Conservation (phyloP, 2,113 vertebrate genomes). For the Gasterosteus nipponicus region DNA sequence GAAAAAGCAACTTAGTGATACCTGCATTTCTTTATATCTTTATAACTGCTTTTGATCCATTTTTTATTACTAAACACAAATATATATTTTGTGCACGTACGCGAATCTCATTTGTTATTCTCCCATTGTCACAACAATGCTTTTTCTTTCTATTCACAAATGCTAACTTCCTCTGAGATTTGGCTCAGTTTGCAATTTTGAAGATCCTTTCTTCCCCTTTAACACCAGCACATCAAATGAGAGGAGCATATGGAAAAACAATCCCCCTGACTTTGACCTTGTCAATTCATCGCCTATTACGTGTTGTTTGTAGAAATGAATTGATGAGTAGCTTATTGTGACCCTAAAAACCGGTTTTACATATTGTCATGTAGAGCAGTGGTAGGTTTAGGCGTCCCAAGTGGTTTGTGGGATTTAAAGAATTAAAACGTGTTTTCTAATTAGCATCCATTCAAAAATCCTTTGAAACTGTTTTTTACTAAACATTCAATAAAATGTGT, state of each 20-base stretch:
- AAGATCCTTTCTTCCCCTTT: not conserved
- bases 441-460: no score
- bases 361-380: not conserved
- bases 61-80: not conserved
- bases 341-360: not conserved
- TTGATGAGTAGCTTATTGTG: not conserved
- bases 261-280: not conserved
- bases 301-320: not conserved
- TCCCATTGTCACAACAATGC: not conserved
- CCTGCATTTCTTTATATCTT: not conserved
- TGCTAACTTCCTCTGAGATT: not conserved
- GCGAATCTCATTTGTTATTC: not conserved
- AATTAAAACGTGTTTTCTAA: no score
- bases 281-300: not conserved
- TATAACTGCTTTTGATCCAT: not conserved
- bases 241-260: not conserved
- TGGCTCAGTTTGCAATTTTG: conserved; percentile 1
- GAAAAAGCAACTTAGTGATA: conserved; percentile 5
- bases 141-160: not conserved
- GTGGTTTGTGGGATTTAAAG: no score
- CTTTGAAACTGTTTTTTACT: no score
- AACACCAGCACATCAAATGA: not conserved
- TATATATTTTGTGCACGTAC: not conserved
- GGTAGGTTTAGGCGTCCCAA: no score
- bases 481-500: no score